These are phyloP conservation scores for Chrysolina americana DNA, from an alignment of 2,888 invertebrate genomes.

Conservation along the genomic window DNA sequence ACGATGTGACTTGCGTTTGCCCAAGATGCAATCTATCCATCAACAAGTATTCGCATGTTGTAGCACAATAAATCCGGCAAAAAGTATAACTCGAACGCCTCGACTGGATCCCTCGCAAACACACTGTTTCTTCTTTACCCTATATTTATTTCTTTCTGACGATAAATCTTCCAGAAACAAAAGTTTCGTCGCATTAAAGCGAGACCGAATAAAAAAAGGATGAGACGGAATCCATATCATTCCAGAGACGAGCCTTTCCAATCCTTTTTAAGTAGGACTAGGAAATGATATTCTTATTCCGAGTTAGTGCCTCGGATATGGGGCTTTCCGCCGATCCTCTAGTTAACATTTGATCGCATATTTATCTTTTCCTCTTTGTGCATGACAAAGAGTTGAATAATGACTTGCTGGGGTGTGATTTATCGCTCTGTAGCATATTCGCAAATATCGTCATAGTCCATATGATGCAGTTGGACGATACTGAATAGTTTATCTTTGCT, in stretches of 20 bases:
- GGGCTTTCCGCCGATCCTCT: constrained; percentile 63
- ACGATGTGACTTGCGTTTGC: neutral
- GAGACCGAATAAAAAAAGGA: constrained; percentile 51
- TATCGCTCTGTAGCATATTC: constrained; percentile 38
- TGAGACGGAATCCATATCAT: constrained; percentile 63
- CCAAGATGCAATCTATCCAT: constrained; percentile 11
- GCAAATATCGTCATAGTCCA: constrained; percentile 29
- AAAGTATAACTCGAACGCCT: constrained; percentile 21
- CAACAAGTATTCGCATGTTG: constrained; percentile 37
- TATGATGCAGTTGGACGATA: constrained; percentile 26
- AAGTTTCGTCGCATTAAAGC: constrained; percentile 41
- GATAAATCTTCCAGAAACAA: constrained; percentile 38
- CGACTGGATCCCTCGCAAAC: neutral
- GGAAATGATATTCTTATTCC: constrained; percentile 64
- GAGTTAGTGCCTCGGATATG: constrained; percentile 57
- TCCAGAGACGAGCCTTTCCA: constrained; percentile 57
- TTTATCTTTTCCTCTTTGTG: constrained; percentile 42
- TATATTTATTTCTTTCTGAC: constrained; percentile 29
- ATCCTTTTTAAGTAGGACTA: constrained; percentile 59
- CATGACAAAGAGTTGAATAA: constrained; percentile 43
- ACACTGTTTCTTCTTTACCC: constrained; percentile 14
- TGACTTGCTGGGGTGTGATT: constrained; percentile 39
- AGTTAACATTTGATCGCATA: constrained; percentile 68
- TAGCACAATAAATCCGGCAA: constrained; percentile 22
- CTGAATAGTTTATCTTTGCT: constrained; percentile 29